phyloP scores from a whole-genome alignment of 2,888 invertebrate genomes.

The Himalopsyche japonica region DNA sequence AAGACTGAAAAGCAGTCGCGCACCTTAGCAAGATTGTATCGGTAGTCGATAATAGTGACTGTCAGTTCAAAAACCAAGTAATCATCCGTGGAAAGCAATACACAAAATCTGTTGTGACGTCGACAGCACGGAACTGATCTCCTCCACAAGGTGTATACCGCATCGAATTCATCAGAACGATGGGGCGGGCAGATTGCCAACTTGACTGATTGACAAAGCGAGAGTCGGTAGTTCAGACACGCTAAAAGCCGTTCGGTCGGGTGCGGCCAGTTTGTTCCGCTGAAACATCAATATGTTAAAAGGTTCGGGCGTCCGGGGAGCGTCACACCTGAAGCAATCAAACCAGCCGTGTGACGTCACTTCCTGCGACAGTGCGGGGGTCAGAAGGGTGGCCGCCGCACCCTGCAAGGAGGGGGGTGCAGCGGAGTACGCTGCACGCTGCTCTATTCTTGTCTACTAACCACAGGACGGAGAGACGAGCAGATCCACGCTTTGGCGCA shows the following conservation, averaged over 20 bases:
- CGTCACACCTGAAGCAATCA: slow-evolving; percentile 14
- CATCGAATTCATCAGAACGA: no score
- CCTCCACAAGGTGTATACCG: not conserved
- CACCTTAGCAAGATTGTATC: no score
- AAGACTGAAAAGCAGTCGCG: no score
- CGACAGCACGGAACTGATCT: not conserved
- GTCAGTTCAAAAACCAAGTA: no score
- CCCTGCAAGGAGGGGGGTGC: not conserved
- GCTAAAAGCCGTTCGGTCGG: not conserved
- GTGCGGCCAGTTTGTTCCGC: slow-evolving; percentile 6
- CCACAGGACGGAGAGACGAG: not conserved
- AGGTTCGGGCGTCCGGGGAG: slow-evolving; percentile 21
- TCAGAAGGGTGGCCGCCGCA: not conserved
- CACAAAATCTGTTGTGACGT: not conserved
- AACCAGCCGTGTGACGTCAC: slow-evolving; percentile 6
- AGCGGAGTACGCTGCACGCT: not conserved
- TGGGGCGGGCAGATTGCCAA: not conserved
- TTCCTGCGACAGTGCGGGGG: not conserved
- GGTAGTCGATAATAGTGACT: no score
- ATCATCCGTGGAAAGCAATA: no score
- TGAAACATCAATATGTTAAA: slow-evolving; percentile 34
- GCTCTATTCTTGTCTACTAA: not conserved
- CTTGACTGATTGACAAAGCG: not conserved
- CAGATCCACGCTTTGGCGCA: not conserved
- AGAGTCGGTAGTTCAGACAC: not conserved